These are phyloP conservation scores for Dicranocentrus wangi DNA, from an alignment of 2,888 invertebrate species.

Conservation along the genomic window DNA sequence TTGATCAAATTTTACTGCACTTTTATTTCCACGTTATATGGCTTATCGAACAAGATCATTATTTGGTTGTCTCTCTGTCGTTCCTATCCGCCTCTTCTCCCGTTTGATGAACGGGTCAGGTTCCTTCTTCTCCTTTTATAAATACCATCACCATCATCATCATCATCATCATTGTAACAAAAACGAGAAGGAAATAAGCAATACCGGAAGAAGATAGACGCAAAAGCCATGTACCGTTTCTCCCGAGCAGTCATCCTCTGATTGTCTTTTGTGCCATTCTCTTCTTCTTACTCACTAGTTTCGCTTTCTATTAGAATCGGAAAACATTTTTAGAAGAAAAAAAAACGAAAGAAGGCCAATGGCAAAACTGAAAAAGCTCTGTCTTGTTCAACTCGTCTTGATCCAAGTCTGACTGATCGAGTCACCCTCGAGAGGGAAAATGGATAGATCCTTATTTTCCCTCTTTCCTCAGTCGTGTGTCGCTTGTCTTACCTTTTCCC, in stretches of 20 bases:
- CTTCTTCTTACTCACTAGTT: slow-evolving; percentile 2
- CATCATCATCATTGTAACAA: neutral
- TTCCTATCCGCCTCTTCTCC: slow-evolving; percentile 18
- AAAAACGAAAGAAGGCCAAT: slow-evolving; percentile 31
- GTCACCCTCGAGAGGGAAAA: slow-evolving; percentile 47
- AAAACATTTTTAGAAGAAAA: slow-evolving; percentile 24
- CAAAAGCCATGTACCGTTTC: neutral
- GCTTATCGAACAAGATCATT: slow-evolving; percentile 58
- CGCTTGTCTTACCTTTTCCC: slow-evolving; percentile 4
- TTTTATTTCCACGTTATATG: slow-evolving; percentile 36
- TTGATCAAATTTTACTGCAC: slow-evolving; percentile 40
- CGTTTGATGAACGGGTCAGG: slow-evolving; percentile 40
- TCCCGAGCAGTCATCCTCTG: neutral
- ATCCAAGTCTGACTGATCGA: slow-evolving; percentile 45
- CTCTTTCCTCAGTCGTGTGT: neutral
- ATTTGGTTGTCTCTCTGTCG: slow-evolving; percentile 22
- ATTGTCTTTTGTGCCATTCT: slow-evolving; percentile 19
- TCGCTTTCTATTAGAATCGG: slow-evolving; percentile 4
- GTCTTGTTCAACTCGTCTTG: slow-evolving; percentile 18
- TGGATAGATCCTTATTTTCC: neutral
- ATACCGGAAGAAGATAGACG: neutral
- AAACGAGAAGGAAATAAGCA: slow-evolving; percentile 4
- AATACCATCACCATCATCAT: no score
- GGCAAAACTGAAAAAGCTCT: slow-evolving; percentile 39
- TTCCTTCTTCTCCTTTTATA: no score